Conservation (phyloP, 2,113 vertebrate species). For the Argyrosomus japonicus region DNA sequence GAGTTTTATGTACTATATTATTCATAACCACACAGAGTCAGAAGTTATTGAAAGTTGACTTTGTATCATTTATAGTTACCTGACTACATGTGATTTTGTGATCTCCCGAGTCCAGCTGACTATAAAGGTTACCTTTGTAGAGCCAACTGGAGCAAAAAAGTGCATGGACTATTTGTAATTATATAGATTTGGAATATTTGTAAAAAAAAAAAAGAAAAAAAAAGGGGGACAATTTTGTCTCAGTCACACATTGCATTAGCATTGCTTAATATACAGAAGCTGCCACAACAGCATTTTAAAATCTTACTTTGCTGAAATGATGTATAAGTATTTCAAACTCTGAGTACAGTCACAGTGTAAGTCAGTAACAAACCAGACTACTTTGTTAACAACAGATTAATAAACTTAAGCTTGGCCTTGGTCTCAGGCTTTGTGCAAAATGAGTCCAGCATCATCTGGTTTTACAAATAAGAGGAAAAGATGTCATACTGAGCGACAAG, state of each 20-base stretch:
- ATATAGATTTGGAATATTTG: background rate
- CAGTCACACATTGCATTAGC: background rate
- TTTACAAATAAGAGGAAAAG: background rate
- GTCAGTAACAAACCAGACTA: constrained; percentile 2
- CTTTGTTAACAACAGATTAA: constrained; percentile 13
- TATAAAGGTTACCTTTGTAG: too few species aligned
- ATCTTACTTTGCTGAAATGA: background rate
- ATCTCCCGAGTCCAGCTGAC: too few species aligned
- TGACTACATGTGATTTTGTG: too few species aligned
- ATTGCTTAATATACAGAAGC: background rate
- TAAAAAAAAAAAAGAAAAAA: constrained; percentile 2
- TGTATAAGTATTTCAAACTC: background rate
- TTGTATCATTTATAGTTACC: background rate
- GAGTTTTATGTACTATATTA: too few species aligned
- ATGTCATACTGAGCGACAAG: background rate
- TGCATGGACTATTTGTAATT: background rate
- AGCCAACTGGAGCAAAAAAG: background rate
- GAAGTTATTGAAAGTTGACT: background rate
- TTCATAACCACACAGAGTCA: background rate
- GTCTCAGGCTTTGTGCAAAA: constrained; percentile 11
- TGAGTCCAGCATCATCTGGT: background rate
- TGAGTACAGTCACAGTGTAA: background rate
- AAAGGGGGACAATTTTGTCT: background rate
- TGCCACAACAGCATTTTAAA: constrained; percentile 1
- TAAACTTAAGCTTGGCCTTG: background rate